A percentile compares a stretch with the other conserved stretches of the same genome.
Evolutionary conservation across 2,113 vertebrate species (phyloP).

Genomic region (Ardeotis arabs): DNA sequence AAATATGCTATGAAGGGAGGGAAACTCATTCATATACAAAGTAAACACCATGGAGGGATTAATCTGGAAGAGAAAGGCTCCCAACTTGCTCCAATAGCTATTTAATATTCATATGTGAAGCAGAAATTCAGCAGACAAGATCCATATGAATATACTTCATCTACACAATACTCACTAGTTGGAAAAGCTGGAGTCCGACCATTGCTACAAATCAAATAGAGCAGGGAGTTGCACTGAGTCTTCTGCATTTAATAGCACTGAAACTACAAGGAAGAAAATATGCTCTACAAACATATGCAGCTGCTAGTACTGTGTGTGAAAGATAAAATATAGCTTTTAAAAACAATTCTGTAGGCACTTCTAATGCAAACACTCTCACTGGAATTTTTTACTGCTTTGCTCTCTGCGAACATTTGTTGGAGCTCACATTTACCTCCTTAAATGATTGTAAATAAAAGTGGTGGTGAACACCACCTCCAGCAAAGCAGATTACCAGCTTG

Average conservation of each 20-base stretch:
- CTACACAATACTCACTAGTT: background rate
- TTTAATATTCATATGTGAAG: background rate
- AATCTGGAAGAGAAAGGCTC: background rate
- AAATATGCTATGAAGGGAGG: rapidly evolving
- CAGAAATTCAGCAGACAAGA: background rate
- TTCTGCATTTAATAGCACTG: background rate
- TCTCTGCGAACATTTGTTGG: background rate
- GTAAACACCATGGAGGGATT: background rate
- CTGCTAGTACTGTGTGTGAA: background rate
- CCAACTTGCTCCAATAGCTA: background rate
- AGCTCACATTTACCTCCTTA: background rate
- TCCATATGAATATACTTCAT: background rate
- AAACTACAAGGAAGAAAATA: background rate
- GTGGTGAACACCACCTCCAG: background rate
- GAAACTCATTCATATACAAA: background rate
- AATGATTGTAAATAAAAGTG: conserved; percentile 18
- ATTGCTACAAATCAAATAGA: background rate
- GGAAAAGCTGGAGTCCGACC: background rate
- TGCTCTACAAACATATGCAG: background rate
- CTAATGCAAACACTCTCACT: background rate
- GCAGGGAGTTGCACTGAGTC: background rate
- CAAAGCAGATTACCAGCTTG: conserved; percentile 27
- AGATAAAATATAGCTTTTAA: background rate
- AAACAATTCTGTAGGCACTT: background rate
- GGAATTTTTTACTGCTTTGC: background rate